Evolutionary conservation across 53 echinoderm and acorn worm species (phyloP).

Genomic region (Stichopus horrens): DNA sequence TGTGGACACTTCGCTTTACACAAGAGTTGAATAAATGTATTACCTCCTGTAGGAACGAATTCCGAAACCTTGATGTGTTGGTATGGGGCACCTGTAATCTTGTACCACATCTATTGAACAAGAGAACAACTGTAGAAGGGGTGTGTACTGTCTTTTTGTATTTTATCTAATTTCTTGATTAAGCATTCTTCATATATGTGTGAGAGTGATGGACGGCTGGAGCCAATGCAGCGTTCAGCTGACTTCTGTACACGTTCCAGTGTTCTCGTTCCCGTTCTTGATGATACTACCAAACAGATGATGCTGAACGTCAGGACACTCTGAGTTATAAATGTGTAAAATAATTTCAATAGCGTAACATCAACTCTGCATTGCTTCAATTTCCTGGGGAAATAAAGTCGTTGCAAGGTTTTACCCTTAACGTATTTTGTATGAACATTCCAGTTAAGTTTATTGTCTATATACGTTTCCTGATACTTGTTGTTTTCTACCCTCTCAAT

Average conservation of each 20-base stretch:
- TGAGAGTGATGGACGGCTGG: not conserved
- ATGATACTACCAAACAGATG: not conserved
- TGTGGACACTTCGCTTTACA: not conserved
- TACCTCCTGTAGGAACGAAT: not conserved
- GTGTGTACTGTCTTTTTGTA: not conserved
- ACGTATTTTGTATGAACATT: constrained; percentile 5
- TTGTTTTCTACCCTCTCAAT: not conserved
- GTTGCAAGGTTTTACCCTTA: not conserved
- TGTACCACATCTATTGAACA: not conserved
- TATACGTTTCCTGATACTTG: not conserved
- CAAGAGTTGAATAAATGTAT: not conserved
- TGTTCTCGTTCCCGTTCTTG: not conserved
- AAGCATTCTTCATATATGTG: not conserved
- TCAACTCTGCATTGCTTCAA: not conserved
- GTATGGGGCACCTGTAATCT: not conserved
- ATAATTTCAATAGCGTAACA: not conserved
- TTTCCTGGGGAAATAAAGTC: not conserved
- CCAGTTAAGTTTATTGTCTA: constrained; percentile 12
- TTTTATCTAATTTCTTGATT: not conserved
- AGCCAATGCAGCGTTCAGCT: too few species aligned
- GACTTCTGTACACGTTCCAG: not conserved
- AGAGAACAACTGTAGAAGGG: not conserved
- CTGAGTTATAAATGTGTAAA: not conserved
- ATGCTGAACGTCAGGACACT: not conserved
- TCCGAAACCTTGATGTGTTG: not conserved